Conservation (phyloP, 1,140 invertebrate species). For the Batillaria attramentaria region DNA sequence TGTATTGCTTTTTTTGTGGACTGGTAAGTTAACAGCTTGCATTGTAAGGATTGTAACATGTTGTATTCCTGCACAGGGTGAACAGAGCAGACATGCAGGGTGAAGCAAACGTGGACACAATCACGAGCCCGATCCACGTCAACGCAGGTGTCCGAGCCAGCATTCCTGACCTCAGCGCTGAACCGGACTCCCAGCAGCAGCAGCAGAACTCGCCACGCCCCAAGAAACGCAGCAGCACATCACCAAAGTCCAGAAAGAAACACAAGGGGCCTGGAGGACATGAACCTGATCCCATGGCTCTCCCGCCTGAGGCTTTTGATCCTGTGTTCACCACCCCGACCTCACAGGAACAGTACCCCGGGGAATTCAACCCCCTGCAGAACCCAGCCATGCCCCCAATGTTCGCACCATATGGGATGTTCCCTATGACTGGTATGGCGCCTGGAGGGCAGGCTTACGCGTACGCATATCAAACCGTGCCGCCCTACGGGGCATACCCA, state of each 20-base stretch:
- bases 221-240: constrained; percentile 27
- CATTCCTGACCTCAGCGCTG: constrained; percentile 6
- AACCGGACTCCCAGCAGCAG: neutral
- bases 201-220: constrained; percentile 22
- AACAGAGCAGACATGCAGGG: no score
- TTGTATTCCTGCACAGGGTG: no score
- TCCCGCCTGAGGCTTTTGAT: constrained; percentile 58
- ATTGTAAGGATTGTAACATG: no score
- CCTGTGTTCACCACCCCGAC: constrained; percentile 54
- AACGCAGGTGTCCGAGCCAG: constrained; percentile 41
- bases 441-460: constrained; percentile 46
- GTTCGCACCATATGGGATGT: constrained; percentile 42
- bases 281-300: constrained; percentile 35
- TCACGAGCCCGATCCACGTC: constrained; percentile 38
- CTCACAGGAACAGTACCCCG: constrained; percentile 34
- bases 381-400: neutral
- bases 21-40: no score
- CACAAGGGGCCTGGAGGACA: constrained; percentile 10
- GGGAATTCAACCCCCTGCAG: constrained; percentile 13
- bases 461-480: constrained; percentile 52
- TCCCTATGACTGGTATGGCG: constrained; percentile 38
- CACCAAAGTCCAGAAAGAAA: neutral
- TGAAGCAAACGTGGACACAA: constrained; percentile 39
- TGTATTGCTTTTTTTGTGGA: no score
- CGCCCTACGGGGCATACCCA: constrained; percentile 5